Conservation (phyloP, 2,888 invertebrate species). For the Eupithecia exiguata region DNA sequence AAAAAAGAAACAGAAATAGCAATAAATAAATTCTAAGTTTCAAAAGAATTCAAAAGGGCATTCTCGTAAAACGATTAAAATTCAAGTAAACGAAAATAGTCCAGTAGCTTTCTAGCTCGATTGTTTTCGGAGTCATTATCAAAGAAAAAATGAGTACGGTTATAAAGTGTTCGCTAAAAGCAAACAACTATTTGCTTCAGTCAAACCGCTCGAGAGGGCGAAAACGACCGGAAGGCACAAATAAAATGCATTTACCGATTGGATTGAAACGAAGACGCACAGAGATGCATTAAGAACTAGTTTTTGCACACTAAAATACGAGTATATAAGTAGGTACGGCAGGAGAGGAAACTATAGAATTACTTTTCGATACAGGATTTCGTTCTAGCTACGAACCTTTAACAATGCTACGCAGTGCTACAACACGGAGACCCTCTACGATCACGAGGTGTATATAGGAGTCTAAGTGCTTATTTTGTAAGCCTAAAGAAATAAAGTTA, state of each 20-base stretch:
- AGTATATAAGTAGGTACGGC: neutral
- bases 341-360: neutral
- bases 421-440: too few relatives aligned
- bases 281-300: neutral
- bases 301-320: neutral
- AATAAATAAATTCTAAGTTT: neutral
- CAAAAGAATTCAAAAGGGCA: neutral
- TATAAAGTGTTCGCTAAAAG: neutral
- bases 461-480: too few relatives aligned
- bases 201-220: neutral
- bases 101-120: neutral
- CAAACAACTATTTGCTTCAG: neutral
- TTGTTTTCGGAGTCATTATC: neutral
- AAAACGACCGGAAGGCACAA: slow-evolving; percentile 9
- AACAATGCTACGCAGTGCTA: neutral
- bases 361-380: neutral
- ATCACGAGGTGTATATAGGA: too few relatives aligned
- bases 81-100: neutral
- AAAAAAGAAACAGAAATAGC: too few relatives aligned
- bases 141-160: slow-evolving; percentile 1
- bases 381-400: neutral
- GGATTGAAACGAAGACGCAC: neutral
- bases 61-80: neutral
- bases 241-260: slow-evolving; percentile 7
- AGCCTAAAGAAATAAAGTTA: too few relatives aligned